Conservation (phyloP, 2,888 invertebrate species). For the Platycheirus rosarum region DNA sequence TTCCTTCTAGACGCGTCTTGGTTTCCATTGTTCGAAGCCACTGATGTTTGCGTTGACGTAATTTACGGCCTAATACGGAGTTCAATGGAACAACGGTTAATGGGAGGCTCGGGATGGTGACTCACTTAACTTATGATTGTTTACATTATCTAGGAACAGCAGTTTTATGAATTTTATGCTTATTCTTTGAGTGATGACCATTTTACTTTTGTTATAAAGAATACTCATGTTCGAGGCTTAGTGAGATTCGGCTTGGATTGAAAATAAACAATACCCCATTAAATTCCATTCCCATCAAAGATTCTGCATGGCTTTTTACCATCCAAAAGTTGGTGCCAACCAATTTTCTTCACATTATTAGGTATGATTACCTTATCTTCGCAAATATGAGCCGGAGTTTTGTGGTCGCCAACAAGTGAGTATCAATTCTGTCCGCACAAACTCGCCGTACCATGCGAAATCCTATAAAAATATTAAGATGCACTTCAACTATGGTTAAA, state of each 20-base stretch:
- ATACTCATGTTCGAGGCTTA: too few species aligned
- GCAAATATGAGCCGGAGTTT: conserved; percentile 19
- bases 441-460: conserved; percentile 43
- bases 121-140: neutral
- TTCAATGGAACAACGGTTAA: conserved; percentile 21
- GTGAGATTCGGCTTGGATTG: neutral
- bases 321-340: conserved; percentile 28
- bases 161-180: neutral
- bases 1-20: conserved; percentile 43
- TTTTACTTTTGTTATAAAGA: too few species aligned
- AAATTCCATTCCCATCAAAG: neutral
- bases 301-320: conserved; percentile 25
- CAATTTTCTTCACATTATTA: conserved; percentile 52
- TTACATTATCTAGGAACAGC: neutral
- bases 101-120: neutral
- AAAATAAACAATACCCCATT: neutral
- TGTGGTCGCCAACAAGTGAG: conserved; percentile 36
- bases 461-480: conserved; percentile 53
- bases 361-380: conserved; percentile 41
- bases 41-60: conserved; percentile 63
- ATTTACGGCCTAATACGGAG: conserved; percentile 54
- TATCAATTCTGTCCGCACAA: conserved; percentile 37
- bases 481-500: conserved; percentile 47
- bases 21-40: conserved; percentile 64
- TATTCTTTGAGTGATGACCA: too few species aligned